phyloP scores from a whole-genome alignment of 1,140 invertebrate species.

The Adelges cooleyi region DNA sequence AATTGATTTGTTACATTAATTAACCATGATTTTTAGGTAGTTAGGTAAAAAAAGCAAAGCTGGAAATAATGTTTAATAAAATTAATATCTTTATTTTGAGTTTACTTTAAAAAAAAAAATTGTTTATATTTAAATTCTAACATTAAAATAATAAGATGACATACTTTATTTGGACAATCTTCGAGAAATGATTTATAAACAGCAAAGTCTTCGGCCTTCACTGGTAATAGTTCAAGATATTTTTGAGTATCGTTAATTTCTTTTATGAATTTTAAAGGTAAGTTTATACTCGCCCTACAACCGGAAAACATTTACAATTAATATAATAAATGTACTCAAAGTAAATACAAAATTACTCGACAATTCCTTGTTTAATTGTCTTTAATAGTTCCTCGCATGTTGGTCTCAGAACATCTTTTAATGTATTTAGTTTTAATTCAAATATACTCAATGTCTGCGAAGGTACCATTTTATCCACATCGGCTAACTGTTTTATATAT shows the following conservation, averaged over 20 bases:
- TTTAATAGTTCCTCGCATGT: background rate
- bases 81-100: background rate
- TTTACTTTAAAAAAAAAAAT: background rate
- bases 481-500: background rate
- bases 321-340: background rate
- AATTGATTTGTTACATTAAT: no score
- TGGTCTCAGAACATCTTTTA: background rate
- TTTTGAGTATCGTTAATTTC: background rate
- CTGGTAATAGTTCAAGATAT: background rate
- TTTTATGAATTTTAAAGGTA: background rate
- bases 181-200: slow-evolving; percentile 5
- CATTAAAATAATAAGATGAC: background rate
- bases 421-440: background rate
- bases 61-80: no score
- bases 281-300: background rate
- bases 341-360: background rate
- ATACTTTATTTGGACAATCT: background rate
- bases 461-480: background rate
- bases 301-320: background rate
- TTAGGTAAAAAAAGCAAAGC: no score
- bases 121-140: background rate
- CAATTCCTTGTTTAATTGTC: background rate
- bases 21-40: no score
- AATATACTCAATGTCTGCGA: background rate
- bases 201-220: background rate